Conservation (phyloP, 2,113 vertebrate species). For the Embiotoca jacksoni region DNA sequence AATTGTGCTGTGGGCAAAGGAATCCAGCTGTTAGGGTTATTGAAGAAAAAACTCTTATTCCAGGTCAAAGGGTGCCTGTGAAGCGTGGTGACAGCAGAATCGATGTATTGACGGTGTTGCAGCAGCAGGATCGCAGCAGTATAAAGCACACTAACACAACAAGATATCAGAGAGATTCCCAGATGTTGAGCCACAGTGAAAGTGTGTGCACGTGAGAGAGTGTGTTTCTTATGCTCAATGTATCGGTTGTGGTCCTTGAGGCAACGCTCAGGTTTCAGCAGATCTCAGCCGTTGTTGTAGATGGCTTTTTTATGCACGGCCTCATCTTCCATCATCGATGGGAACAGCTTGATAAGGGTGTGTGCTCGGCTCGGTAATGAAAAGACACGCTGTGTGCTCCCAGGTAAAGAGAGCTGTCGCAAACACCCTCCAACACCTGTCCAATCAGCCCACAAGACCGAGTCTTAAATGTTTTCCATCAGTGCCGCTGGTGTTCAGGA, state of each 20-base stretch:
- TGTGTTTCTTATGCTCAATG: not conserved
- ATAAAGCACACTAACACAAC: not conserved
- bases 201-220: not conserved
- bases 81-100: conserved; percentile 21
- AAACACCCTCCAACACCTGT: conserved; percentile 67
- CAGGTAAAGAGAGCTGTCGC: conserved; percentile 28
- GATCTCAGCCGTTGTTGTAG: conserved; percentile 43
- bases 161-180: not conserved
- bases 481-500: conserved; percentile 52
- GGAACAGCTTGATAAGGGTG: conserved; percentile 52
- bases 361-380: conserved; percentile 51
- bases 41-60: conserved; percentile 51
- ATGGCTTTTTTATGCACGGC: conserved; percentile 39
- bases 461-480: conserved; percentile 66
- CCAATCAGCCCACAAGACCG: conserved; percentile 55
- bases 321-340: conserved; percentile 48
- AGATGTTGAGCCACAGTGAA: not conserved
- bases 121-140: conserved; percentile 25
- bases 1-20: conserved; percentile 48
- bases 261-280: conserved; percentile 26
- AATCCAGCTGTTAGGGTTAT: conserved; percentile 58
- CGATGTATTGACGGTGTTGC: conserved; percentile 52
- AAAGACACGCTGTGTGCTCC: conserved; percentile 42
- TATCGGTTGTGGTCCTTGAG: not conserved
- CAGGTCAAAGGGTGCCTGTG: conserved; percentile 60